These are phyloP conservation scores for Drosophila pseudotalamancana DNA, from an alignment of 2,888 invertebrate genomes.

Conservation along the genomic window DNA sequence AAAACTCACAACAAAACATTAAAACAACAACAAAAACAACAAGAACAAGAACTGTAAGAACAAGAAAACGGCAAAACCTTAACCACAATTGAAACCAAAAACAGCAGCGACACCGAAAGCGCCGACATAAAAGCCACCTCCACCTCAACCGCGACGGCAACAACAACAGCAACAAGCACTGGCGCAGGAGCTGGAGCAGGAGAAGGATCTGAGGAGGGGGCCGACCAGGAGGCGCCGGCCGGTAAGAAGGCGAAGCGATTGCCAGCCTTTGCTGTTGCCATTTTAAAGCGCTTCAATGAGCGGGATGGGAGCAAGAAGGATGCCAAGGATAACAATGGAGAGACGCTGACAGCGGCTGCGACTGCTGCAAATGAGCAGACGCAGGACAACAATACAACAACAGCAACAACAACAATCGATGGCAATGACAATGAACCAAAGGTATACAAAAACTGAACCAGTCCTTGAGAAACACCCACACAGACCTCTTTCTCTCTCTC, in stretches of 20 bases:
- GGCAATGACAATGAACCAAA: slow-evolving; percentile 83
- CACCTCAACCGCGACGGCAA: slow-evolving; percentile 77
- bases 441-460: slow-evolving; percentile 73
- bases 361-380: slow-evolving; percentile 60
- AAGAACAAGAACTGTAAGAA: slow-evolving; percentile 33
- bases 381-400: slow-evolving; percentile 47
- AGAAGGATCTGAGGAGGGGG: slow-evolving; percentile 51
- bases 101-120: slow-evolving; percentile 89
- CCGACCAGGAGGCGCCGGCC: slow-evolving; percentile 41
- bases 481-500: slow-evolving; percentile 2
- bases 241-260: slow-evolving; percentile 76
- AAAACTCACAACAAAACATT: slow-evolving; percentile 39
- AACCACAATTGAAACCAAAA: slow-evolving; percentile 66
- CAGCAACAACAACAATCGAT: slow-evolving; percentile 62
- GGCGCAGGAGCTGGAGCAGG: slow-evolving; percentile 31
- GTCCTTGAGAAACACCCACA: slow-evolving; percentile 16
- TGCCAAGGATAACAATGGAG: slow-evolving; percentile 56
- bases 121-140: slow-evolving; percentile 85
- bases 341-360: slow-evolving; percentile 47
- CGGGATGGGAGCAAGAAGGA: slow-evolving; percentile 70
- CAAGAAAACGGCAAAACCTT: slow-evolving; percentile 30
- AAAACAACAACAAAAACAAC: slow-evolving; percentile 20
- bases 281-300: slow-evolving; percentile 82
- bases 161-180: slow-evolving; percentile 66
- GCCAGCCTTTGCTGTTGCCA: slow-evolving; percentile 81